A percentile compares a stretch with the other conserved stretches of the same genome.
Evolutionary conservation across 1,140 invertebrate species (phyloP).

Genomic region (Lamellibrachia luymesi): DNA sequence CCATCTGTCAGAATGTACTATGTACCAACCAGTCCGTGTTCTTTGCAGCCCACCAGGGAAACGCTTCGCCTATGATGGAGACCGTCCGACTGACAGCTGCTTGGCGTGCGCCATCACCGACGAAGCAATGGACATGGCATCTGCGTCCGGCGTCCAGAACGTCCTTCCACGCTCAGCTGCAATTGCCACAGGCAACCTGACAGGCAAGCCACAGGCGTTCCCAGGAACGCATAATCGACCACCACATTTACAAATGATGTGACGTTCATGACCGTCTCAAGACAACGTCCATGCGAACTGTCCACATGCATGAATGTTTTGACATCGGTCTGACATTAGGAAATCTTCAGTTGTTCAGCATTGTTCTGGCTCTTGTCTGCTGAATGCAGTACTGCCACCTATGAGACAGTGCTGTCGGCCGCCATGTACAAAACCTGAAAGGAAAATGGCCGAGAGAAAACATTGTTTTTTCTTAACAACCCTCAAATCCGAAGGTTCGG

Average conservation of each 20-base stretch:
- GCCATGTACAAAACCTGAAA: not conserved
- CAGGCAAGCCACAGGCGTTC: slow-evolving; percentile 33
- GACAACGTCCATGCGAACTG: not conserved
- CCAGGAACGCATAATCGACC: slow-evolving; percentile 37
- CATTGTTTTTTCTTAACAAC: not conserved
- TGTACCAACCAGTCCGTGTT: not conserved
- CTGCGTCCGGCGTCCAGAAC: slow-evolving; percentile 31
- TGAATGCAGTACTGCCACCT: not conserved
- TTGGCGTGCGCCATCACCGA: slow-evolving; percentile 26
- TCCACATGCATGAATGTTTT: not conserved
- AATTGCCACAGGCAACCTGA: slow-evolving; percentile 40
- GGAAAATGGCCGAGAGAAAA: not conserved
- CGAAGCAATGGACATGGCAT: slow-evolving; percentile 48
- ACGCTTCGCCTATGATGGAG: slow-evolving; percentile 33
- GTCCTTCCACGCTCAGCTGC: slow-evolving; percentile 37
- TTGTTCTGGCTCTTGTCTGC: not conserved
- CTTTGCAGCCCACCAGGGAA: slow-evolving; percentile 36
- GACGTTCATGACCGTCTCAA: not conserved
- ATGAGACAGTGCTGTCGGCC: not conserved
- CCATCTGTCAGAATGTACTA: not conserved
- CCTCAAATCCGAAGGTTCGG: not conserved
- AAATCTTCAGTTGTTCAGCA: not conserved
- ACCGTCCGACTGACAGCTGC: slow-evolving; percentile 29
- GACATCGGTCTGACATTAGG: not conserved
- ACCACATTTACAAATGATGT: slow-evolving; percentile 46